These are phyloP conservation scores for Stylophora pistillata DNA, from an alignment of 64 coral and sea anemone genomes.

Conservation along the genomic window DNA sequence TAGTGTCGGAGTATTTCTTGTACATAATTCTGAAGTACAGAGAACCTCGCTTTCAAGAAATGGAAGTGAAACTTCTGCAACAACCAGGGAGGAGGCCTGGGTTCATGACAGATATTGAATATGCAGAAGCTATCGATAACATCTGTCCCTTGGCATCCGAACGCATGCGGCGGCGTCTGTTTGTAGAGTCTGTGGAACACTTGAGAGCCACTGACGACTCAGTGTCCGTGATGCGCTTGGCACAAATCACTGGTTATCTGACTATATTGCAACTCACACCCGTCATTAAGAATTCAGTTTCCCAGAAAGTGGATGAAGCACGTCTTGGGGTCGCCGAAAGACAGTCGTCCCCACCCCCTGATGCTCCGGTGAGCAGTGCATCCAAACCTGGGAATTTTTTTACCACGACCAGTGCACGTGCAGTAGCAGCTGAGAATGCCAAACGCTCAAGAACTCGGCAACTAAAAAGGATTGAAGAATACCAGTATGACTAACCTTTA, in stretches of 20 bases:
- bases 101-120: conserved; percentile 98
- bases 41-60: conserved; percentile 92
- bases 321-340: not conserved
- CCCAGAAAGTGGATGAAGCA: conserved; percentile 58
- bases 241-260: conserved; percentile 93
- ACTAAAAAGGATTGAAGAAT: conserved; percentile 76
- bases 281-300: conserved; percentile 68
- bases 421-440: conserved; percentile 67
- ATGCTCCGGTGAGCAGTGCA: conserved; percentile 3
- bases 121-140: conserved; percentile 92
- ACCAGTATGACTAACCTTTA: conserved; percentile 39
- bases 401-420: conserved; percentile 51
- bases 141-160: conserved; percentile 94
- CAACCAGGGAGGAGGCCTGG: conserved; percentile 77
- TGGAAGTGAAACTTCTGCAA: conserved; percentile 84
- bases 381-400: conserved; percentile 42
- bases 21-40: conserved; percentile 97
- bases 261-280: conserved; percentile 63
- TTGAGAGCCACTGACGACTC: conserved; percentile 67
- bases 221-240: conserved; percentile 83
- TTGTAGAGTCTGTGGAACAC: conserved; percentile 82
- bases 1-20: conserved; percentile 87
- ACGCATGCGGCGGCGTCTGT: conserved; percentile 72
- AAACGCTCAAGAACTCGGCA: conserved; percentile 70
- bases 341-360: not conserved